Percentiles rank a stretch among this genome's conserved stretches.
Evolutionary conservation across 2,888 invertebrate species (phyloP).

Genomic region (Ophioninae sp.): DNA sequence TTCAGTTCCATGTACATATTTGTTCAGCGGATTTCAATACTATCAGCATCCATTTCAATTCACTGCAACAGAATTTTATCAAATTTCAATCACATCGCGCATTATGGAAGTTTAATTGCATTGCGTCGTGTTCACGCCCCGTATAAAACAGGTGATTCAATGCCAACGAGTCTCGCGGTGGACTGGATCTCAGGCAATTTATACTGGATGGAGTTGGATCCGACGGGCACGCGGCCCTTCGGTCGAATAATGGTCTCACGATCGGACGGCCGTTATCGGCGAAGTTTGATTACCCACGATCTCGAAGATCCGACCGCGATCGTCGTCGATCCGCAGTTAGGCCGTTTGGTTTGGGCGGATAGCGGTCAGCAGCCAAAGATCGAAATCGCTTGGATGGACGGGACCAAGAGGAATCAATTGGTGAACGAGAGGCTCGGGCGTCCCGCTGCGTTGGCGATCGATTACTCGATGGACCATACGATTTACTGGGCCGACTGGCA

Average conservation of each 20-base stretch:
- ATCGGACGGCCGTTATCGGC: slow-evolving; percentile 93
- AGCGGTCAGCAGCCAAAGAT: slow-evolving; percentile 95
- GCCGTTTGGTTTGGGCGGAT: slow-evolving; percentile 97
- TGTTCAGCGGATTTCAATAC: background rate
- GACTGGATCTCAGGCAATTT: slow-evolving; percentile 97
- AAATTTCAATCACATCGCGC: background rate
- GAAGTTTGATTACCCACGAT: slow-evolving; percentile 89
- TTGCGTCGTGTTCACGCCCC: background rate
- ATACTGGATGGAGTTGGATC: slow-evolving; percentile 93
- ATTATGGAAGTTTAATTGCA: background rate
- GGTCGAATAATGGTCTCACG: slow-evolving; percentile 94
- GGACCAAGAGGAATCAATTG: slow-evolving; percentile 91
- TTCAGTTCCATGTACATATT: background rate
- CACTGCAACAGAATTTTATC: background rate
- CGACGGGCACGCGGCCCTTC: slow-evolving; percentile 88
- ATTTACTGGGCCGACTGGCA: slow-evolving; percentile 98
- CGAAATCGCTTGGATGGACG: slow-evolving; percentile 98
- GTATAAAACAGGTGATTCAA: slow-evolving; percentile 84
- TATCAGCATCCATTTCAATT: background rate
- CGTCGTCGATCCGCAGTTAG: slow-evolving; percentile 92
- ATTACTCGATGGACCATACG: slow-evolving; percentile 93
- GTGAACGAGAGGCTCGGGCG: slow-evolving; percentile 91
- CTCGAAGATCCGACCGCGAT: slow-evolving; percentile 94
- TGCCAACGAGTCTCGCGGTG: slow-evolving; percentile 94
- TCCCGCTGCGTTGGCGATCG: slow-evolving; percentile 95